Base-by-base conservation (phyloP, 1,140 invertebrate genomes). In the Eriocheir sinensis region DNA sequence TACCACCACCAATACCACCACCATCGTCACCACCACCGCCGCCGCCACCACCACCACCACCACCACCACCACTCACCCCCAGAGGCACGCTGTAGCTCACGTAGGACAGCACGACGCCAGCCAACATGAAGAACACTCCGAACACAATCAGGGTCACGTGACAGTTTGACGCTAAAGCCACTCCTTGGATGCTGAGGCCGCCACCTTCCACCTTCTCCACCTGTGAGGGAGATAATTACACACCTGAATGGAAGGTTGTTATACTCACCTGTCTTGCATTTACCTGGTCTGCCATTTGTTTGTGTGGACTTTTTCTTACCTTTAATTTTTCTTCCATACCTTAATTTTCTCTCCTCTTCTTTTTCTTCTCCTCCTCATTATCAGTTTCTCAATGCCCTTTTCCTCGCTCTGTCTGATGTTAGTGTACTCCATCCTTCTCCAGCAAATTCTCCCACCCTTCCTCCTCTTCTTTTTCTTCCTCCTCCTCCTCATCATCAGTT, bases 161-260 rank as follows among this genome's bases (percentile, higher is more conserved):
- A 41, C 95, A 95, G 53, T 95, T 89, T 30, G 91, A 93, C 9
- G 95, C 95, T 41, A 95, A 72, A 72, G 92, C 83, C 79, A 95
- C 95, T 0, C 95, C 95, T 32, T 93, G 88, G 79, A 95, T 95
- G 80, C 91, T 95, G 4, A 95, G 89, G 0, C 95, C 95, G 3
- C 95, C 95, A 27, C 95, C 95, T 12, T 95, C 95, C 30, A 95
- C 91, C 30, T 93, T 93, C 92, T 95, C 95, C 15, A 95, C 92
- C 95, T 95, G 48, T 8, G 30, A 15, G 6, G 32, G 6, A 53
- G 27, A 32, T 17, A 60, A 72, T 6, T 9, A 36, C n/a, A 36
- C 27, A 72, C 60, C 4, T 72, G 89, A 21, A 53, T 89, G 21
- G 2, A 41, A 72, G 89, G n/a, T 36, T 91, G 3, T 34, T n/a